Evolutionary conservation across 2,797 vertebrate genomes (phyloP).

Genomic region (Spheniscus humboldti): DNA sequence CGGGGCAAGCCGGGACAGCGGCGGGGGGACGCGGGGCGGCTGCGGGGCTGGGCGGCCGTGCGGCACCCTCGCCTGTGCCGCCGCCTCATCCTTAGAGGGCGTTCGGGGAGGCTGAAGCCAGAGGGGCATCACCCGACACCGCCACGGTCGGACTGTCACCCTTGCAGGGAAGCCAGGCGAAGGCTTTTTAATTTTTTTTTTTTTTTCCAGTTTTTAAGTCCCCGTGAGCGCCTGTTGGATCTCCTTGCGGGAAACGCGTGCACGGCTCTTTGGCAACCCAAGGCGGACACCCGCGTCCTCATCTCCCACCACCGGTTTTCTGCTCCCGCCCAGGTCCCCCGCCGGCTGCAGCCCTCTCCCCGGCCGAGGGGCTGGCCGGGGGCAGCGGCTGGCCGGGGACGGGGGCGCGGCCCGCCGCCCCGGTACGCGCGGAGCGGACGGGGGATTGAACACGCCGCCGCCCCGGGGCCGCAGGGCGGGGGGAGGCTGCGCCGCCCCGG

Average conservation of each 20-base stretch:
- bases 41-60: too few species aligned
- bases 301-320: background rate
- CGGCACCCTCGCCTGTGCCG: too few species aligned
- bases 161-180: background rate
- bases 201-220: background rate
- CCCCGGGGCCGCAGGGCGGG: too few species aligned
- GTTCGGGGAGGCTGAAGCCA: background rate
- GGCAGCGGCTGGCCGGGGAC: background rate
- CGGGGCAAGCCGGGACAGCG: background rate
- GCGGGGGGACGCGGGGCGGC: background rate
- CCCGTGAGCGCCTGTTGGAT: background rate
- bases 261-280: background rate
- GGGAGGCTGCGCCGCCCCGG: too few species aligned
- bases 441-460: too few species aligned
- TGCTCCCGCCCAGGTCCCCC: background rate
- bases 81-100: background rate
- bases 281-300: background rate
- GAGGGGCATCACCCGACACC: background rate
- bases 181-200: background rate
- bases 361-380: background rate
- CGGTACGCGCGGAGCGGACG: background rate
- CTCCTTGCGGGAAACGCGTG: background rate
- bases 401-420: too few species aligned
- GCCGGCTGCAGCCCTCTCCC: background rate
- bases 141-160: background rate